Base-by-base conservation (phyloP, 2,888 invertebrate species). In the Hypomecis atomaria region DNA sequence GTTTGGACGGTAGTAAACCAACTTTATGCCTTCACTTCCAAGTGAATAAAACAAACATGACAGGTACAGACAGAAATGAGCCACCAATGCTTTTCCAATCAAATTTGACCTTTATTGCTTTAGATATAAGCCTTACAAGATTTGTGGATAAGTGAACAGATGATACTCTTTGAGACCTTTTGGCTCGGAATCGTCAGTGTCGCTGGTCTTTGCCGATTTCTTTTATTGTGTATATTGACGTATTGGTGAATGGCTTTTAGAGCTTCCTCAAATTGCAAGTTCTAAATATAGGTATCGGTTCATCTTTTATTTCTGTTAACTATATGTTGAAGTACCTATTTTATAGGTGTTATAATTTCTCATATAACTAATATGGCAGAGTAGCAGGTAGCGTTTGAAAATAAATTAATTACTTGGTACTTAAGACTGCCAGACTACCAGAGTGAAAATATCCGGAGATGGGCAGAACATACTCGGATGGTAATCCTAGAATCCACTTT, bases 21-120 rank as follows among this genome's bases (percentile, higher is more conserved):
- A 62, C 64, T 78, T 79, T 78, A 78, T 73, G 70, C 59, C 70
- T 49, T 68, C 60, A 71, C 69, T 60, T 65, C 55, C 69, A 72
- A 78, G 73, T 79, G 74, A 77, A 76, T 73, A 73, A 65, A 71
- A 69, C 73, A 71, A 64, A 71, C 71, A 69, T 72, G 71, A 70
- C 70, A 71, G 66, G 64, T 56, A 53, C 66, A 54, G 38, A 64
- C 61, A 57, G 63, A 68, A 52, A 56, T 56, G 43, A 59, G 59
- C 63, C 66, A 58, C 57, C 34, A 38, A 60, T 47, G 33, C 40
- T 66, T 58, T 47, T 42, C 52, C 54, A 44, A 44, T 37, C 42
- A 55, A 71, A 8, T 65, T 61, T 69, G 49, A 67, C 66, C 74
- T 68, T 71, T 74, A 72, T 50, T 33, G 0, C 49, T 34, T 48